Base-by-base conservation (phyloP, 2,888 invertebrate species). In the Gnatocerus cornutus region DNA sequence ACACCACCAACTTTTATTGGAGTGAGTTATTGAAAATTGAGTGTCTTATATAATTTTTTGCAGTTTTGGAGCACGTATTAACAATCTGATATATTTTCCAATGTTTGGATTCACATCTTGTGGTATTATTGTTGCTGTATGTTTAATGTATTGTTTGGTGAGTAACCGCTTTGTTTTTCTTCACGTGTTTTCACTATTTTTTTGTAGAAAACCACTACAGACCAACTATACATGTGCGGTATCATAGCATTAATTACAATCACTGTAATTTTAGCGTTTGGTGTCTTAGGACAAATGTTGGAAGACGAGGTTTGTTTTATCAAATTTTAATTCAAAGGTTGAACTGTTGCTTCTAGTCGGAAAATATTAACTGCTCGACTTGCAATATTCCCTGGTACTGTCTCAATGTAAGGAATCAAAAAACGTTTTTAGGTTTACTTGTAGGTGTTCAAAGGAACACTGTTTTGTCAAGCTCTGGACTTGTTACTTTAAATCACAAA, bases 61-160 rank as follows among this genome's bases (percentile, higher is more conserved):
- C 53, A 55, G 53, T 39, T 55, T 55, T 37, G 14, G 14, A 9
- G 9, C 14, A 3, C 3, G 13, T 37, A 55, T 55, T 13, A 55
- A 55, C 39, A 39, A 37, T 8, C 30, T 55, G 10, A 13, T 55
- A 12, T 39, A 55, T 37, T 14, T 13, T n/a, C 53, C 53, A 16
- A 55, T 55, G 1, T 39, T 55, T 16, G 12, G 13, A n/a, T 55
- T 39, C n/a, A 55, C 39, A 7, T 13, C 13, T 39, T 55, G 14
- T 14, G 53, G 39, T 1, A 16, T 39, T 9, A 39, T 16, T n/a
- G 53, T 55, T 2, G 30, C 9, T 6, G 53, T 39, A n/a, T 33
- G 16, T 16, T n/a, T 55, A 6, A 55, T 55, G 5, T 55, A 30
- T 16, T 55, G 10, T 39, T 3, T 55, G 53, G 53, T 55, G 16